Conservation (phyloP, 2,797 vertebrate species). For the Notolepis coatsorum region DNA sequence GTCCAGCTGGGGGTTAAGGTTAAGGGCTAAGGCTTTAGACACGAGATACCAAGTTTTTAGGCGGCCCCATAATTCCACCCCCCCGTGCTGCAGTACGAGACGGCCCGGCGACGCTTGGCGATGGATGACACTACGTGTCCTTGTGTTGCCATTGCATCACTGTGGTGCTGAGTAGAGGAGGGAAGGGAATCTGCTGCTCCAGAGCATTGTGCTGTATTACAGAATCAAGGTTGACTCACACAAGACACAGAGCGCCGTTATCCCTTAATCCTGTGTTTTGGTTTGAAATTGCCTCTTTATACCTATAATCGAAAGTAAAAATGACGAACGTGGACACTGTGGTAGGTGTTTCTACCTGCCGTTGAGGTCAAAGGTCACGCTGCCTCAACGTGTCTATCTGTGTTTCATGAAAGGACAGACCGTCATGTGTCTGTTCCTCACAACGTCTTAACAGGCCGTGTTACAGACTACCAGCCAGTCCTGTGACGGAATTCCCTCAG, state of each 20-base stretch:
- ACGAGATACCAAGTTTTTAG: no score
- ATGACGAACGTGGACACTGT: conserved; percentile 80
- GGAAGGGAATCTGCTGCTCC: conserved; percentile 75
- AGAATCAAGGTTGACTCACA: conserved; percentile 83
- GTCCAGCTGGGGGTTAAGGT: no score
- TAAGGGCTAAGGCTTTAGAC: no score
- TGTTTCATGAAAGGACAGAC: conserved; percentile 55
- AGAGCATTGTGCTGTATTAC: conserved; percentile 82
- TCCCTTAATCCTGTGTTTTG: conserved; percentile 86
- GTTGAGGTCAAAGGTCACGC: conserved; percentile 76
- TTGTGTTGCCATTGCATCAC: conserved; percentile 74
- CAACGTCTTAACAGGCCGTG: conserved; percentile 42
- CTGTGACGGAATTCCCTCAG: conserved; percentile 65
- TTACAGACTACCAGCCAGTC: conserved; percentile 53
- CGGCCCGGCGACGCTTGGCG: no score
- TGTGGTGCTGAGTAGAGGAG: conserved; percentile 68
- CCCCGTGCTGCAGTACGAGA: no score
- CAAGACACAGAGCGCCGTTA: conserved; percentile 83
- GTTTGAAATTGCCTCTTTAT: conserved; percentile 83
- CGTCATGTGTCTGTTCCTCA: conserved; percentile 53
- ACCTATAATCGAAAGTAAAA: conserved; percentile 81
- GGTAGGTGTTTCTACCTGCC: conserved; percentile 78
- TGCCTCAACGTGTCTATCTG: conserved; percentile 67
- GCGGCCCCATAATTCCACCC: no score
- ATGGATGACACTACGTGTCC: no score